Evolutionary conservation across 2,797 vertebrate species (phyloP).

Genomic region (Enteromius mattozi): DNA sequence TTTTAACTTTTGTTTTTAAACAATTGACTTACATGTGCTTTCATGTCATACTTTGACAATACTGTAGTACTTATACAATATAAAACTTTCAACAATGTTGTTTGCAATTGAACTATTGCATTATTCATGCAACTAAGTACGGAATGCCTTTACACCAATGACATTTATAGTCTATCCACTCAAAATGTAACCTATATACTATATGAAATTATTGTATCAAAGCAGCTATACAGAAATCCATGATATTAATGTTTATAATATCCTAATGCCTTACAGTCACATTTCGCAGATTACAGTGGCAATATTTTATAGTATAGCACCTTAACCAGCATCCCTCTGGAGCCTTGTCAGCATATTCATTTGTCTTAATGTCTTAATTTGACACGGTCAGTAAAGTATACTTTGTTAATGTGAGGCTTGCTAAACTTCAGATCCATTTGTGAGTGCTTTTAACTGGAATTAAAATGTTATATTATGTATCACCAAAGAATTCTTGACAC

Average conservation of each 20-base stretch:
- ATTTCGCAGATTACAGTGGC: not conserved
- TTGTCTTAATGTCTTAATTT: not conserved
- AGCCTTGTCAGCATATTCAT: not conserved
- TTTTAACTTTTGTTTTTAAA: not conserved
- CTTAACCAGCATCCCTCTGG: not conserved
- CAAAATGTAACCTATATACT: not conserved
- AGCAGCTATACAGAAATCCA: not conserved
- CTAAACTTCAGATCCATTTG: not conserved
- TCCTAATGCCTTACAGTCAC: not conserved
- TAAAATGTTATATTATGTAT: not conserved
- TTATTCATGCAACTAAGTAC: too few species aligned
- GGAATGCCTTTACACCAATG: not conserved
- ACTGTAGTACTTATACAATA: not conserved
- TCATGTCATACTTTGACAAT: not conserved
- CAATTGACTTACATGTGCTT: not conserved
- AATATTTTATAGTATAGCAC: not conserved
- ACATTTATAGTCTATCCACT: not conserved
- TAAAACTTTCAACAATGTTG: not conserved
- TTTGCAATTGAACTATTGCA: not conserved
- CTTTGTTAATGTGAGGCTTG: not conserved
- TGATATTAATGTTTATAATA: not conserved
- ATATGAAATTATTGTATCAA: not conserved
- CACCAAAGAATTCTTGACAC: not conserved
- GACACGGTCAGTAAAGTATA: not conserved
- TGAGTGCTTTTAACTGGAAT: not conserved